These are phyloP conservation scores for Tetheella fluctuosa DNA, from an alignment of 2,888 invertebrate genomes.

Conservation along the genomic window DNA sequence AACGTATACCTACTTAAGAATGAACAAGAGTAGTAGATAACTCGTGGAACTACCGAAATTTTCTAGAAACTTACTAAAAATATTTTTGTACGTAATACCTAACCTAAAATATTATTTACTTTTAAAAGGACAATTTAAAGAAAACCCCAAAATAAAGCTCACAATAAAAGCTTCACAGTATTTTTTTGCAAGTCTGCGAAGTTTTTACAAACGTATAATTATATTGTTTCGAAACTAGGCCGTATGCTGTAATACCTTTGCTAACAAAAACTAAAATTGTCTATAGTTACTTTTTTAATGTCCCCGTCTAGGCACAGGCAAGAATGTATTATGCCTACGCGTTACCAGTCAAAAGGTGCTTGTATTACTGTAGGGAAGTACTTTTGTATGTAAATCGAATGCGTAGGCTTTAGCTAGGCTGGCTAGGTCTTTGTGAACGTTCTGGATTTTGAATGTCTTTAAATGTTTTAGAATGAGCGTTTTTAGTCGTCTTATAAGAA, in stretches of 20 bases:
- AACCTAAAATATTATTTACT: neutral
- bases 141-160: neutral
- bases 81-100: too few species aligned
- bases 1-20: too few species aligned
- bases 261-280: slow-evolving; percentile 12
- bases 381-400: slow-evolving; percentile 82
- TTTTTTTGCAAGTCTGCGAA: slow-evolving; percentile 25
- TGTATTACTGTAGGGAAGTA: slow-evolving; percentile 67
- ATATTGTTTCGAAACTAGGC: slow-evolving; percentile 30
- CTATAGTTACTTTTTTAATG: slow-evolving; percentile 22
- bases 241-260: slow-evolving; percentile 29
- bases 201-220: slow-evolving; percentile 34
- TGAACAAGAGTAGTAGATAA: too few species aligned
- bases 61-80: too few species aligned
- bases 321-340: slow-evolving; percentile 77
- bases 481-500: slow-evolving; percentile 40
- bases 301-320: slow-evolving; percentile 30
- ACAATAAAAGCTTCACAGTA: neutral
- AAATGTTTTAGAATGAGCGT: slow-evolving; percentile 21
- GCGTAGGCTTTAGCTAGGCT: slow-evolving; percentile 69
- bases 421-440: slow-evolving; percentile 54
- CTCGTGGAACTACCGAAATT: too few species aligned
- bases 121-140: neutral
- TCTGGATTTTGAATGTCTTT: slow-evolving; percentile 53
- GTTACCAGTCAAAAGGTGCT: slow-evolving; percentile 63